Percentiles rank a stretch among this genome's conserved stretches.
Evolutionary conservation across 92 coral and sea anemone species (phyloP).

Genomic region (Epizoanthus stellaris): DNA sequence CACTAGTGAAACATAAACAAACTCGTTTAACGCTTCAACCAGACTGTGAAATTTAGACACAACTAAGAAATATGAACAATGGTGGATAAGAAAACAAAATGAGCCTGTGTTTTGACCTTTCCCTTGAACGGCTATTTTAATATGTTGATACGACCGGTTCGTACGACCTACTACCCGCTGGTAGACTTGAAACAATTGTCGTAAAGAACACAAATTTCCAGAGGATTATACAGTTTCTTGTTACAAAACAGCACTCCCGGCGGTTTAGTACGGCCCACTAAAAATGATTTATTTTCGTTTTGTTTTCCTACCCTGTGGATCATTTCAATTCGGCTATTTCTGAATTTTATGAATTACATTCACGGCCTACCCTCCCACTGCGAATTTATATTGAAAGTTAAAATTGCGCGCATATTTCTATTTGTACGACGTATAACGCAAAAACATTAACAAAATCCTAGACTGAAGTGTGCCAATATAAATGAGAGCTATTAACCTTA

Average conservation of each 20-base stretch:
- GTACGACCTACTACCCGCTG: not conserved
- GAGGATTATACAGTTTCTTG: not conserved
- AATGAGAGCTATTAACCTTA: not conserved
- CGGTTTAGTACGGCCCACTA: conserved; percentile 38
- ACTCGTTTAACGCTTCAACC: conserved; percentile 3
- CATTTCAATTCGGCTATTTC: not conserved
- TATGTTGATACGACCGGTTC: not conserved
- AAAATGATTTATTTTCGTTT: conserved; percentile 39
- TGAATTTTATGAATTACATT: not conserved
- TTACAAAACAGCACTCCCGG: conserved; percentile 26
- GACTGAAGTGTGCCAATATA: conserved; percentile 1
- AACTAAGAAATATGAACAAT: conserved; percentile 1
- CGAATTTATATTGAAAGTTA: not conserved
- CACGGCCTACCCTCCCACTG: conserved; percentile 22
- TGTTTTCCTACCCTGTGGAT: conserved; percentile 7
- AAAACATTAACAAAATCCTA: not conserved
- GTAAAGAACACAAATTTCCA: not conserved
- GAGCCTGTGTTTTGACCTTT: conserved; percentile 30
- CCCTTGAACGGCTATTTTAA: not conserved
- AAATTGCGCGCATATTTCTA: not conserved
- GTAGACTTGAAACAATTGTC: not conserved
- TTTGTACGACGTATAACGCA: not conserved
- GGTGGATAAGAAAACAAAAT: conserved; percentile 15
- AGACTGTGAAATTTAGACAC: conserved; percentile 18
- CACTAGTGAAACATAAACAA: not conserved